Evolutionary conservation across 2,113 vertebrate species (phyloP).

Genomic region (Sula dactylatra): DNA sequence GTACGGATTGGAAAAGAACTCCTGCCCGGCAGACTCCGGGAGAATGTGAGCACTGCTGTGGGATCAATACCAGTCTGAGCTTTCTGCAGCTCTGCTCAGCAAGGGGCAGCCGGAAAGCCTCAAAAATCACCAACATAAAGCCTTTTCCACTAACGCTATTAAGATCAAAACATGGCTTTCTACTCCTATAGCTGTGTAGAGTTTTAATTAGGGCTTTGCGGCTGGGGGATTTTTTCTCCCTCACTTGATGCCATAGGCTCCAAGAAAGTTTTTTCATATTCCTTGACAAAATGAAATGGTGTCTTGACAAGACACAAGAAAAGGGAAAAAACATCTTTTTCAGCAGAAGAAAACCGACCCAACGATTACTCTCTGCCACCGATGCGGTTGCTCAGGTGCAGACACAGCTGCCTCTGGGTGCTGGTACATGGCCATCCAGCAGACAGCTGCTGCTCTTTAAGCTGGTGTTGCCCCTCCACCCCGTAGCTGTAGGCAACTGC

Average conservation of each 20-base stretch:
- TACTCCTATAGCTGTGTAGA: background rate
- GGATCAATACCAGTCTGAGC: background rate
- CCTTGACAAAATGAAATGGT: background rate
- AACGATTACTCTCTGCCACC: background rate
- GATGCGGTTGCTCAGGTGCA: rapidly evolving
- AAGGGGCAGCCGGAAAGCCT: background rate
- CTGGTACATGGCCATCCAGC: background rate
- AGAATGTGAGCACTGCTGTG: background rate
- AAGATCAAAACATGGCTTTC: background rate
- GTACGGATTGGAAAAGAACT: background rate
- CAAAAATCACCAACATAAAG: background rate
- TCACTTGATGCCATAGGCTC: background rate
- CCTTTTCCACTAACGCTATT: background rate
- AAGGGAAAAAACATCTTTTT: background rate
- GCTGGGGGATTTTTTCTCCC: background rate
- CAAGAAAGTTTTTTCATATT: background rate
- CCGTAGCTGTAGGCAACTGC: background rate
- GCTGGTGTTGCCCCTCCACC: background rate
- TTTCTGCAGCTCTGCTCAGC: background rate
- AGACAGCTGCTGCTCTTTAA: background rate
- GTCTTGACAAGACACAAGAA: background rate
- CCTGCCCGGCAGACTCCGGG: background rate
- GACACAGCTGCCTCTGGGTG: rapidly evolving
- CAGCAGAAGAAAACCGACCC: background rate
- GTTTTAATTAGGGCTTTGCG: background rate